A percentile compares a stretch with the other conserved stretches of the same genome.
Evolutionary conservation across 2,888 invertebrate genomes (phyloP).

Genomic region (Cordilura impudica): DNA sequence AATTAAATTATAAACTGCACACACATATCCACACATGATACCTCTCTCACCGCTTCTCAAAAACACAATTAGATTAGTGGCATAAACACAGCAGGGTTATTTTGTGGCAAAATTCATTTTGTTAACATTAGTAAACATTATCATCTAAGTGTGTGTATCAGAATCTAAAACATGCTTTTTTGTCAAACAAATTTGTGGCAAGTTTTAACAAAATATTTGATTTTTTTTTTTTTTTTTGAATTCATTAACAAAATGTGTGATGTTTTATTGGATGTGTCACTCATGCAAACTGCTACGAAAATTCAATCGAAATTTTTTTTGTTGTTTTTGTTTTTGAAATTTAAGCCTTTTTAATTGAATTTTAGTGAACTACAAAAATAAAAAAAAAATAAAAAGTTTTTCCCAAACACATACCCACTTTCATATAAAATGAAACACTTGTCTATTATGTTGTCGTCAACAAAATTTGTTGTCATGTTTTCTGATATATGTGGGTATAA

Average conservation of each 20-base stretch:
- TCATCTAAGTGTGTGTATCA: neutral
- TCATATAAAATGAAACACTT: conserved; percentile 12
- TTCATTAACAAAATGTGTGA: conserved; percentile 30
- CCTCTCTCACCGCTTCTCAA: too few species aligned
- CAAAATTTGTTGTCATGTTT: neutral
- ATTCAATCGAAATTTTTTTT: neutral
- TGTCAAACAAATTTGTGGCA: conserved; percentile 42
- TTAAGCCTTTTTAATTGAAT: conserved; percentile 54
- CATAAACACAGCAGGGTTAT: conserved; percentile 42
- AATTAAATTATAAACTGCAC: neutral
- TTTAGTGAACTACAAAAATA: conserved; percentile 7
- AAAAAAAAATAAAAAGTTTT: neutral
- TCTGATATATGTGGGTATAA: neutral
- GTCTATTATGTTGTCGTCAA: conserved; percentile 1
- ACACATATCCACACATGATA: conserved; percentile 31
- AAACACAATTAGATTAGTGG: conserved; percentile 47
- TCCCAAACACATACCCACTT: too few species aligned
- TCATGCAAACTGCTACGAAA: neutral
- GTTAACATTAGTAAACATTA: neutral
- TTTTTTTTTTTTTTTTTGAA: neutral
- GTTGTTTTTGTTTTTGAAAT: conserved; percentile 22
- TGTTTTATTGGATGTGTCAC: conserved; percentile 5
- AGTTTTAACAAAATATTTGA: conserved; percentile 37
- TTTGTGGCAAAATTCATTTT: conserved; percentile 40
- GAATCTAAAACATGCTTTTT: conserved; percentile 13